Evolutionary conservation across 2,888 invertebrate species (phyloP), one percentile per base, ranked within the genome.

Genomic region (Drosophila setosimentum): DNA sequence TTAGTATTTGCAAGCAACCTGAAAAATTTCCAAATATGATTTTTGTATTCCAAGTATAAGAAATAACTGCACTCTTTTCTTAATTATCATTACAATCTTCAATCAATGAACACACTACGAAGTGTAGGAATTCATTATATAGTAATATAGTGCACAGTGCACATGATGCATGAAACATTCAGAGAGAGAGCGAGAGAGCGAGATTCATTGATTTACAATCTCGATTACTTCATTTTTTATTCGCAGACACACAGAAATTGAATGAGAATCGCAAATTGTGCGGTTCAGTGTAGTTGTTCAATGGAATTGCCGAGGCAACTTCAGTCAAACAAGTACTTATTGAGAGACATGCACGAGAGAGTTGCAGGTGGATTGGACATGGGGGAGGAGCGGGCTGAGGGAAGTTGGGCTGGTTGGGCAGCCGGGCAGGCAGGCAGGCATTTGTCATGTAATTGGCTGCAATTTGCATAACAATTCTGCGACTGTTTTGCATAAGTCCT

Each of bases 391-490:
- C 13, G 21, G 21, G 42, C 42, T 1, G 21, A 2, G 21, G 21
- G 21, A n/a, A 18, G 50, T 50, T n/a, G 29, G 10, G 29, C 50
- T 8, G n/a, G 53, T 37, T 33, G 57, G 59, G 48, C 37, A 37
- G 68, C 64, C 77, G 79, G 86, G 87, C 86, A 80, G 48, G 48
- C 49, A 40, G 67, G 66, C 81, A 87, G 87, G 89, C 87, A 86
- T 78, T 89, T 78, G 87, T 79, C 73, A 76, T 80, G 86, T 91
- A 91, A 89, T 91, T 89, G 91, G 81, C 83, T 77, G 76, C 90
- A 91, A 90, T 91, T 91, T 91, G 87, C 90, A 88, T 91, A 91
- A 82, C 81, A 90, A 88, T 88, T 76, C 84, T 81, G 87, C 73
- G 80, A 84, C 76, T 87, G 83, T 86, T 91, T 89, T 86, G 86